Evolutionary conservation across 2,888 invertebrate genomes (phyloP), one percentile per base, ranked within the genome.

Genomic region (Microctonus hyperodae): DNA sequence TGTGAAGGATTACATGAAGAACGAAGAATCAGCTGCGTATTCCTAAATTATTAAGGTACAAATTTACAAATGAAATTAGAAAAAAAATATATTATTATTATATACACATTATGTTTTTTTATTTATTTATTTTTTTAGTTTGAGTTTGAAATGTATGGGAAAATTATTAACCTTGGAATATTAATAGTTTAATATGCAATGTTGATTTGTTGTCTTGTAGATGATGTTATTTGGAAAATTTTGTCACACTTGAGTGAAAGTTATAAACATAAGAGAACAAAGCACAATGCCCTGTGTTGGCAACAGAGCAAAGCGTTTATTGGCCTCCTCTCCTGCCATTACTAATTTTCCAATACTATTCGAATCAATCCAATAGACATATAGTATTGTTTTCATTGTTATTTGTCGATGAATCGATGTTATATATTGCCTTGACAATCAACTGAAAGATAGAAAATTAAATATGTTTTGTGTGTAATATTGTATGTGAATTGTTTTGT

Each of bases 1-100:
- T n/a, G 44, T 11, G 44, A 59, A 9, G 59, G 59, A 59, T 59
- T 59, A 59, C 59, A 59, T 59, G 59, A 59, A 59, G 59, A 40
- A 37, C 23, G 9, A 51, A 51, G 11, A n/a, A n/a, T 23, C 23
- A 51, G 10, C n/a, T 2, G 16, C 9, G 44, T 16, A 44, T 16
- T 16, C 1, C 7, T 20, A 44, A 7, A 16, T 7, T 44, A n/a
- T 7, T 16, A 16, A n/a, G 44, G 44, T 44, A 44, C 28, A 28
- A n/a, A n/a, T 7, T 5, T 28, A n/a, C n/a, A n/a, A n/a, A n/a
- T n/a, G n/a, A n/a, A n/a, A n/a, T n/a, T n/a, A n/a, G n/a, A n/a
- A 28, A 28, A 3, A 28, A 5, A 28, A 28, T 28, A 28, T 28
- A 5, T 28, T 7, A 3, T n/a, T n/a, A n/a, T 28, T 28, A 3